Conservation (phyloP, 1,140 invertebrate genomes). For the Cydia strobilella region DNA sequence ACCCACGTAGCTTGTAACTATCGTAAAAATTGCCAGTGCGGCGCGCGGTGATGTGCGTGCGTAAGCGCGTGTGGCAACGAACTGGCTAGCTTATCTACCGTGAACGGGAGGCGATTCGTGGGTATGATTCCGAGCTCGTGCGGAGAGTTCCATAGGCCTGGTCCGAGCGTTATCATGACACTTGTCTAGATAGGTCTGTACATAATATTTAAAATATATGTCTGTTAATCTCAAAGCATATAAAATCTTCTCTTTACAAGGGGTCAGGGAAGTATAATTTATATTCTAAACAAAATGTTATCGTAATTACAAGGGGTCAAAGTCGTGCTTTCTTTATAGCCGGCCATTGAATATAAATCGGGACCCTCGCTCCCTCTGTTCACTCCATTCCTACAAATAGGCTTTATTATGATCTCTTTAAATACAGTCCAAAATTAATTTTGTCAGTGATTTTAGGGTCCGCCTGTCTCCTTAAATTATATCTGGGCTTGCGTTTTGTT, state of each 20-base stretch:
- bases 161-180: too few species aligned
- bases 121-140: too few species aligned
- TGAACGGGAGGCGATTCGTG: too few species aligned
- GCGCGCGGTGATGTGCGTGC: too few species aligned
- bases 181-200: too few species aligned
- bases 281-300: conserved; percentile 53
- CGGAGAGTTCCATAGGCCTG: too few species aligned
- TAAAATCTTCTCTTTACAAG: conserved; percentile 12
- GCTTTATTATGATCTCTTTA: conserved; percentile 31
- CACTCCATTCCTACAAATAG: conserved; percentile 24
- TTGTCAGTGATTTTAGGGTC: background rate
- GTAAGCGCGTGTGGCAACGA: too few species aligned
- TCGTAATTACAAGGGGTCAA: conserved; percentile 51
- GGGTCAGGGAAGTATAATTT: conserved; percentile 44
- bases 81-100: too few species aligned
- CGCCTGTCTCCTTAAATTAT: background rate
- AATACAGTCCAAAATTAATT: conserved; percentile 25
- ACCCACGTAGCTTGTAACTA: too few species aligned
- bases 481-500: background rate
- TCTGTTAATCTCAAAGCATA: conserved; percentile 12
- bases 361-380: conserved; percentile 3
- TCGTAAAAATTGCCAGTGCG: too few species aligned
- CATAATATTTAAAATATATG: too few species aligned
- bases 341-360: conserved; percentile 26
- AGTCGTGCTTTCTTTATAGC: conserved; percentile 27